Base-by-base conservation (phyloP, 2,113 vertebrate genomes). In the Athene noctua region DNA sequence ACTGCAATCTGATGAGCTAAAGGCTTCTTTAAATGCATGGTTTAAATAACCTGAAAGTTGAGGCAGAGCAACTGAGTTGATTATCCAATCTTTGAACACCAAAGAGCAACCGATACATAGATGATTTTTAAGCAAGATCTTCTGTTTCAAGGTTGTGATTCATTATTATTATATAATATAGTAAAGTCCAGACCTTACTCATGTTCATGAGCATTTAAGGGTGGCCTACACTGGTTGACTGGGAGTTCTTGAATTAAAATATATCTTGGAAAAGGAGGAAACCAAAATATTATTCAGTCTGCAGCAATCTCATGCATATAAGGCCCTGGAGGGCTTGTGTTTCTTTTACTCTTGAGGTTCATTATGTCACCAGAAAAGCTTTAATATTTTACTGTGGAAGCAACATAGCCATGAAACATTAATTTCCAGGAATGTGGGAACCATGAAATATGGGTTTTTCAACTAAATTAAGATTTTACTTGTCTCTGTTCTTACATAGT, bases 331-430 rank as follows among this genome's bases (percentile, higher is more conserved):
- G 66, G 54, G 52, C 71, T 86, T 93, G 68, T 80, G 78, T 93
- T 95, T 90, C 92, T 94, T 94, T 86, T 94, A 85, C 93, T 86
- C 71, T 66, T 80, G 87, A 86, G 49, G 54, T 96, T 94, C 85
- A 95, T 93, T 92, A 96, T 95, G 85, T 86, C 94, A 94, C 92
- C 90, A 95, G 79, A 90, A 95, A 83, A 92, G 49, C 88, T 86
- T 88, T 92, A 88, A 80, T 90, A 63, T 93, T 96, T 93, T 83
- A 90, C 92, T 94, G 71, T 93, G 81, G 92, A 97, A 94, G 93
- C 54, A 96, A 93, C 38, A 42, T 18, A 93, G 67, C 74, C 84
- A 93, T 77, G 94, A 94, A 96, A 94, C 79, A 90, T 96, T 96
- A 92, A 94, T 92, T 96, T 93, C 75, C 74, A 93, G 92, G 85